Conservation (phyloP, 1,140 invertebrate genomes). For the Zaprionus lachaisei region DNA sequence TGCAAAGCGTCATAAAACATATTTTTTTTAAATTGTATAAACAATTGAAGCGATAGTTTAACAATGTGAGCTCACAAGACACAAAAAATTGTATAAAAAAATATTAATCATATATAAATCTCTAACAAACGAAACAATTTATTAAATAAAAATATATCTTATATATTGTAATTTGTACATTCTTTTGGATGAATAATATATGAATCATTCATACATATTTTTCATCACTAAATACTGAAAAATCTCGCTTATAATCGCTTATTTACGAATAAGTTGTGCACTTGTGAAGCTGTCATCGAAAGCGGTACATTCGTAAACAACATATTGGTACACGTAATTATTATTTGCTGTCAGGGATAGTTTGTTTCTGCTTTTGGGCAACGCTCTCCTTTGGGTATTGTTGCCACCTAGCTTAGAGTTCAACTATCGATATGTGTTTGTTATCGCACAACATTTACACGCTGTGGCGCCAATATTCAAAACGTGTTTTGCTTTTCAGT, state of each 20-base stretch:
- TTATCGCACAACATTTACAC: not conserved
- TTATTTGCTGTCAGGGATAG: not conserved
- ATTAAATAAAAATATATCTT: too few relatives aligned
- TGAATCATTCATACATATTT: too few relatives aligned
- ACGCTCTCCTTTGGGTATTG: not conserved
- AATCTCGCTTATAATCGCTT: too few relatives aligned
- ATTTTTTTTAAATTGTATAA: not conserved
- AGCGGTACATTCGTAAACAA: not conserved
- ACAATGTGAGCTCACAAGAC: too few relatives aligned
- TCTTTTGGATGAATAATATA: too few relatives aligned
- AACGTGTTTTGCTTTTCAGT: not conserved
- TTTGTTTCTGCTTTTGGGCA: not conserved
- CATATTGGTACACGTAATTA: not conserved
- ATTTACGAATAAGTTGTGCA: too few relatives aligned
- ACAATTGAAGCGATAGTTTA: too few relatives aligned
- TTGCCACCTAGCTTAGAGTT: not conserved
- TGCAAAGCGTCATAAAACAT: not conserved
- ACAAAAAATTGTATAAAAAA: too few relatives aligned
- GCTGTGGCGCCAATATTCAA: not conserved
- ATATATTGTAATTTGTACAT: too few relatives aligned
- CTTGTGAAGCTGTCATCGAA: not conserved
- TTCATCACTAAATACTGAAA: too few relatives aligned
- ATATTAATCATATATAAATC: too few relatives aligned
- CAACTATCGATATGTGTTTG: not conserved
- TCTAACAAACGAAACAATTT: too few relatives aligned